Percentiles rank a stretch among this genome's conserved stretches.
These are phyloP conservation scores for Aramus guarauna DNA, from an alignment of 2,113 vertebrate genomes.

Conservation along the genomic window DNA sequence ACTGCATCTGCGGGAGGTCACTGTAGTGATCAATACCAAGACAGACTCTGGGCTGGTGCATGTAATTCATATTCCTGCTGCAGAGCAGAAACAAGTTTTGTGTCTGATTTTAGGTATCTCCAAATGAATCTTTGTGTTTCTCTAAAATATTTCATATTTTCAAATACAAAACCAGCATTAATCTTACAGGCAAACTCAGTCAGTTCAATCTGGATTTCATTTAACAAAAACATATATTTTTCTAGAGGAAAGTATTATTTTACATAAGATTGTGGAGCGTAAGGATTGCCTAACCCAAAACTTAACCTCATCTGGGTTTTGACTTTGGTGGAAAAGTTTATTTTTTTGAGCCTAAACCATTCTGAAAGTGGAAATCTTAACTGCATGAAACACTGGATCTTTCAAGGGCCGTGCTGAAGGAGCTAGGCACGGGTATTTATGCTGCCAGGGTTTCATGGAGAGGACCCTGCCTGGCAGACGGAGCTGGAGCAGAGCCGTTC, in stretches of 20 bases:
- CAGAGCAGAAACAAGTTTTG: not conserved
- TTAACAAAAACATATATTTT: not conserved
- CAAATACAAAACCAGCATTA: not conserved
- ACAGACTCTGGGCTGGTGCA: not conserved
- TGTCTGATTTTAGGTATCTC: not conserved
- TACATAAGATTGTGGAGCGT: not conserved
- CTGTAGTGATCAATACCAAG: not conserved
- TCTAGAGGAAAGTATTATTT: not conserved
- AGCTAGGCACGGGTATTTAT: not conserved
- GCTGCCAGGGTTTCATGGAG: not conserved
- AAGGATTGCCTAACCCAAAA: not conserved
- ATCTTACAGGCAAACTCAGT: not conserved
- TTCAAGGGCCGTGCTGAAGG: not conserved
- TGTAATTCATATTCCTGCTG: not conserved
- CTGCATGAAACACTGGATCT: not conserved
- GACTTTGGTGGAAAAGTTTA: not conserved
- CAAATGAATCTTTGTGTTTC: not conserved
- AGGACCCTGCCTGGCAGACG: not conserved
- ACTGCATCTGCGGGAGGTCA: not conserved
- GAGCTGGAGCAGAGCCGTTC: not conserved
- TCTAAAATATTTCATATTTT: not conserved
- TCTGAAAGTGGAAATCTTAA: not conserved
- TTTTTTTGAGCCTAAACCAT: not conserved
- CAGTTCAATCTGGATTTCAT: not conserved
- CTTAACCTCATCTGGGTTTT: not conserved